Conservation (phyloP, 2,113 vertebrate species). For the Pseudolaguvia tuberculata region DNA sequence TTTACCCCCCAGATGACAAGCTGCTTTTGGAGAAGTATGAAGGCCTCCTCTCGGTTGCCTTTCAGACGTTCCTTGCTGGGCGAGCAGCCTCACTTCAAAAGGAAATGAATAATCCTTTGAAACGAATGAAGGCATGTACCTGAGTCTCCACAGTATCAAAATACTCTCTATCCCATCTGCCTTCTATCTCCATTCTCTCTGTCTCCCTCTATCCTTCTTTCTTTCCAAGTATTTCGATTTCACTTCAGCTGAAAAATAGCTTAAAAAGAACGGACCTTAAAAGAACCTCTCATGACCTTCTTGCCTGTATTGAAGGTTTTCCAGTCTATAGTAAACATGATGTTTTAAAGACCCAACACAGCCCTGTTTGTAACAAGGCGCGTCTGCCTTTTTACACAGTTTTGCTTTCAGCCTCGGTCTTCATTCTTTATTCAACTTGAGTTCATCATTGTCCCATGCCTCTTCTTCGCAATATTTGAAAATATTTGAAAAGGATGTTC, state of each 20-base stretch:
- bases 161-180: conserved; percentile 11
- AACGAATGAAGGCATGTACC: conserved; percentile 94
- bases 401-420: conserved; percentile 13
- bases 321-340: conserved; percentile 33
- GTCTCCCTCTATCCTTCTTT: conserved; percentile 37
- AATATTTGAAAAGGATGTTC: conserved; percentile 46
- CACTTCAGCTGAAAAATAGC: conserved; percentile 46
- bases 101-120: conserved; percentile 97
- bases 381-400: not conserved
- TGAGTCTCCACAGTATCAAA: conserved; percentile 53
- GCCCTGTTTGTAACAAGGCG: conserved; percentile 36
- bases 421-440: conserved; percentile 33
- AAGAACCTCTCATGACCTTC: conserved; percentile 53
- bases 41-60: conserved; percentile 86
- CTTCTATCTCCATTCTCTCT: not conserved
- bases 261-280: conserved; percentile 48
- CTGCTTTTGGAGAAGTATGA: conserved; percentile 95
- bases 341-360: conserved; percentile 50
- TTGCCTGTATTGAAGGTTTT: not conserved
- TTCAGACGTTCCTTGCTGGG: conserved; percentile 97
- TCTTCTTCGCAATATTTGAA: conserved; percentile 13
- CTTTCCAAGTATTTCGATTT: conserved; percentile 44
- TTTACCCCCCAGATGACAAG: conserved; percentile 99
- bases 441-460: conserved; percentile 29
- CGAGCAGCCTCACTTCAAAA: conserved; percentile 95